phyloP scores from a whole-genome alignment of 64 coral and sea anemone species.

The Platygyra sinensis region DNA sequence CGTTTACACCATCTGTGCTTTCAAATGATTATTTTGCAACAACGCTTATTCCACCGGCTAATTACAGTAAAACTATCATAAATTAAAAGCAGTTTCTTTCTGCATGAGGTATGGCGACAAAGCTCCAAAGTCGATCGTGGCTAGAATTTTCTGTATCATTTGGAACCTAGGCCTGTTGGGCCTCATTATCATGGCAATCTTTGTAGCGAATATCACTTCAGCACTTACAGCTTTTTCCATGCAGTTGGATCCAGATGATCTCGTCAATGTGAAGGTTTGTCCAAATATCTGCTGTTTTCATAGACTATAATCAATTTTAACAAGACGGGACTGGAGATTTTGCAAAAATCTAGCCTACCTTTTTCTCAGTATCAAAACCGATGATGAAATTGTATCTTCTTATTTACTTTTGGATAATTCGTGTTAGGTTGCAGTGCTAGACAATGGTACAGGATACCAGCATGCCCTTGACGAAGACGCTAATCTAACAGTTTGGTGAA shows the following conservation, averaged over 20 bases:
- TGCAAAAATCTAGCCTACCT: no score
- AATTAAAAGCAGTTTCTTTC: no score
- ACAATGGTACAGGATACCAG: constrained; percentile 16
- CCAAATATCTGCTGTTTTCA: no score
- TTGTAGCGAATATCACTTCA: constrained; percentile 50
- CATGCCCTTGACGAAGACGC: not conserved
- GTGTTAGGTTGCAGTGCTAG: constrained; percentile 10
- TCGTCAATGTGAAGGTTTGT: not conserved
- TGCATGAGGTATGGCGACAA: constrained; percentile 51
- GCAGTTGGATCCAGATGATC: not conserved
- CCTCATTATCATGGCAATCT: constrained; percentile 49
- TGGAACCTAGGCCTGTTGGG: constrained; percentile 56
- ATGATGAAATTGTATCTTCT: no score
- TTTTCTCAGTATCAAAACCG: no score
- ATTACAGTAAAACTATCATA: no score
- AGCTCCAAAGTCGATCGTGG: constrained; percentile 43
- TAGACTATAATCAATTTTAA: no score
- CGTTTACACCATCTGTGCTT: no score
- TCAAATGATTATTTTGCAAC: no score
- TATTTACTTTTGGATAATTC: not conserved
- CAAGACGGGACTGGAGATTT: no score
- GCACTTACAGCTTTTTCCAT: constrained; percentile 20
- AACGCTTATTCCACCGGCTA: no score
- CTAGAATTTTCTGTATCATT: constrained; percentile 22
- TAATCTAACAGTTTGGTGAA: not conserved